A percentile compares a stretch with the other conserved stretches of the same genome.
These are phyloP conservation scores for Montipora efflorescens DNA, from an alignment of 64 coral and sea anemone genomes.

Conservation along the genomic window DNA sequence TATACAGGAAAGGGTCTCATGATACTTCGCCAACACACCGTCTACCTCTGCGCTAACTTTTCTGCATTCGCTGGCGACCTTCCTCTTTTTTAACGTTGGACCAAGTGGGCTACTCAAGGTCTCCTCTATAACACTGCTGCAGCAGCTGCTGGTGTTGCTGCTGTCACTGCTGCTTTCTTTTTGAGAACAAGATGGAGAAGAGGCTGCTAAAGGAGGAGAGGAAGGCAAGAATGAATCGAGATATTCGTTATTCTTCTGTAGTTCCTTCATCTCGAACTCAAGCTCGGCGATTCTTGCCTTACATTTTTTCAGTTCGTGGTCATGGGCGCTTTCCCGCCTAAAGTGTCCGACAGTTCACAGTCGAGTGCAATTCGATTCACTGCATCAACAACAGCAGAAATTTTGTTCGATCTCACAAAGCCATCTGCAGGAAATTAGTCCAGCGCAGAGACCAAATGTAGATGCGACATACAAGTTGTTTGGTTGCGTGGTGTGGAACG, in stretches of 20 bases:
- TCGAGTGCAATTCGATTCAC: too few relatives aligned
- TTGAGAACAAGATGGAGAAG: background rate
- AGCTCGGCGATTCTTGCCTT: too few relatives aligned
- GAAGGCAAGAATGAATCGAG: background rate
- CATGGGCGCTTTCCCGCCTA: too few relatives aligned
- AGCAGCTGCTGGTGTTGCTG: background rate
- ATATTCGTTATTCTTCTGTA: background rate
- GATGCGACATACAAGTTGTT: background rate
- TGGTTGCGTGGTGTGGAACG: conserved; percentile 40
- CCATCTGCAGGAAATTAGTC: background rate
- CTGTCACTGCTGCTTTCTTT: background rate
- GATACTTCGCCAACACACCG: conserved; percentile 43
- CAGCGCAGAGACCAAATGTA: background rate
- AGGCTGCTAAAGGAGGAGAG: conserved; percentile 8
- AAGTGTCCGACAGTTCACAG: too few relatives aligned
- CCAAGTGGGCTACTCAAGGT: conserved; percentile 20
- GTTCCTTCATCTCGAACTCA: background rate
- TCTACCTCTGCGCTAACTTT: background rate
- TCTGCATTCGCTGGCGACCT: conserved; percentile 11
- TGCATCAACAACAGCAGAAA: too few relatives aligned
- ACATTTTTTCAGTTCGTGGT: too few relatives aligned
- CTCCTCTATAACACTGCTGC: conserved; percentile 47
- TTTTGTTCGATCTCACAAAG: background rate
- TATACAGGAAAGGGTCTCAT: conserved; percentile 30
- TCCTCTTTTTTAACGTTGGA: conserved; percentile 51